Evolutionary conservation across 92 coral and sea anemone species (phyloP).

Genomic region (Virgularia gustaviana): DNA sequence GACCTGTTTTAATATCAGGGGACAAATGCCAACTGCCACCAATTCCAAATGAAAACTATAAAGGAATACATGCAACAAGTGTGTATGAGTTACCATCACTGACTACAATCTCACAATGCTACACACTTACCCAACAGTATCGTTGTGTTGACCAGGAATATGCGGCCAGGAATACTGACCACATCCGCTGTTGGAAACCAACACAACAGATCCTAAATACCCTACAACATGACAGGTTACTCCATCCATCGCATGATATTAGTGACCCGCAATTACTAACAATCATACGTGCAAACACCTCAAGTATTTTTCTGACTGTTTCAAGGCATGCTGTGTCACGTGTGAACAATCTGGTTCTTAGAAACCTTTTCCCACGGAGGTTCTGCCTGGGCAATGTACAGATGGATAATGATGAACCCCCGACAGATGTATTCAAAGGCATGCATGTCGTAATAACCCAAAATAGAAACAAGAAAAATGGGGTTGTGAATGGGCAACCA

Average conservation of each 20-base stretch:
- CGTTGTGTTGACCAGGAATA: slow-evolving; percentile 9
- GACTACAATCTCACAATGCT: not conserved
- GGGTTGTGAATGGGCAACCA: not conserved
- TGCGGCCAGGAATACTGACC: slow-evolving; percentile 2
- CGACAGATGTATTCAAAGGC: not conserved
- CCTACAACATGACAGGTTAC: not conserved
- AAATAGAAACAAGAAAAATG: not conserved
- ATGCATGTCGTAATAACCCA: not conserved
- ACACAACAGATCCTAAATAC: not conserved
- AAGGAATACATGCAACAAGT: not conserved
- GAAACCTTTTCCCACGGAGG: too few species aligned
- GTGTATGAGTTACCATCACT: not conserved
- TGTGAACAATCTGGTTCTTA: not conserved
- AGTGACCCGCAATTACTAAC: too few species aligned
- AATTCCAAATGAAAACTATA: not conserved
- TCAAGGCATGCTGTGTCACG: not conserved
- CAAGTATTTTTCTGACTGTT: not conserved
- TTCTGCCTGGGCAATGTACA: too few species aligned
- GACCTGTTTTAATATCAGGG: slow-evolving; percentile 28
- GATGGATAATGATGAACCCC: too few species aligned
- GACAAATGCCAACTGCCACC: slow-evolving; percentile 42
- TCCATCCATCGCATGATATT: not conserved
- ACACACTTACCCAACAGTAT: slow-evolving; percentile 5
- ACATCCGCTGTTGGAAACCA: slow-evolving; percentile 18
- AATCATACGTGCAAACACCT: not conserved